These are phyloP conservation scores for Erannis defoliaria DNA, from an alignment of 2,888 invertebrate species.

Conservation along the genomic window DNA sequence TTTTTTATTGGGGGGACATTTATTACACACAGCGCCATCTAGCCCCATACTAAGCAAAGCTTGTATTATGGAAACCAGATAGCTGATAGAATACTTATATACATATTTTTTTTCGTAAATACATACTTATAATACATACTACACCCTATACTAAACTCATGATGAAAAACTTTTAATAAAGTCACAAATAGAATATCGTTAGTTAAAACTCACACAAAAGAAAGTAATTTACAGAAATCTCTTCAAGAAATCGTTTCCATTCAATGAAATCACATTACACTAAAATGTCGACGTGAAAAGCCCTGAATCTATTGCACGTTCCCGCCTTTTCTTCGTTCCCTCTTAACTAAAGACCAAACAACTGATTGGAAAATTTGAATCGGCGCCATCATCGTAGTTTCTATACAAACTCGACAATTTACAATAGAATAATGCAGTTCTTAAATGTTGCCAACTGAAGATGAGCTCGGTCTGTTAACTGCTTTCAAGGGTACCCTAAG, in stretches of 20 bases:
- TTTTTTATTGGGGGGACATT: too few species aligned
- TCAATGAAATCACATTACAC: slow-evolving; percentile 18
- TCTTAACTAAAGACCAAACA: background rate
- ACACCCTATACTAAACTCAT: too few species aligned
- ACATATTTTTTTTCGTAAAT: too few species aligned
- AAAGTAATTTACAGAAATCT: slow-evolving; percentile 21
- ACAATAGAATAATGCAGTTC: background rate
- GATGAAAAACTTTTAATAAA: too few species aligned
- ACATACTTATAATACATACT: too few species aligned
- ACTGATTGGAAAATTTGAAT: background rate
- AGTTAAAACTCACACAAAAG: slow-evolving; percentile 4
- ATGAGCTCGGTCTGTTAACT: background rate
- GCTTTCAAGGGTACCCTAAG: slow-evolving; percentile 5
- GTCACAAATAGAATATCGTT: too few species aligned
- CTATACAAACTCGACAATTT: background rate
- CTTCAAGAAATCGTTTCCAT: slow-evolving; percentile 18
- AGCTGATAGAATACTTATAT: too few species aligned
- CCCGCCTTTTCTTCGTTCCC: slow-evolving; percentile 6
- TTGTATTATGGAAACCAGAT: too few species aligned
- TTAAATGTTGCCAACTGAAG: background rate
- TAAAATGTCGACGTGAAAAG: slow-evolving; percentile 1
- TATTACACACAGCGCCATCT: too few species aligned
- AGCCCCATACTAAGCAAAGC: too few species aligned
- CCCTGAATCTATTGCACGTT: slow-evolving; percentile 12
- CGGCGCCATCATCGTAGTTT: background rate